Conservation (phyloP, 1,140 invertebrate species). For the Metaphire vulgaris region DNA sequence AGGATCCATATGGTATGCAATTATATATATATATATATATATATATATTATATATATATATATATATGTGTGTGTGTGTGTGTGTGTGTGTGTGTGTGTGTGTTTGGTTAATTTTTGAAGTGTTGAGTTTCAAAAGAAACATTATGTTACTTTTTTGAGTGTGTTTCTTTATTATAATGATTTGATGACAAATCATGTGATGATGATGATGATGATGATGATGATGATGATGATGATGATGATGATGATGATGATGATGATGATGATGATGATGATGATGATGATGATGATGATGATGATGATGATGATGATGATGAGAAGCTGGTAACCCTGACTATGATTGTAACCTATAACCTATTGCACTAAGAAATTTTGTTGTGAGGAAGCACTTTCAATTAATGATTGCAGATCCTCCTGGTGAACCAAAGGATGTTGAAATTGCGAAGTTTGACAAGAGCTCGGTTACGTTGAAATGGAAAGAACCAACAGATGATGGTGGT, state of each 20-base stretch:
- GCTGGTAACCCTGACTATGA: neutral
- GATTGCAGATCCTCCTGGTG: constrained; percentile 78
- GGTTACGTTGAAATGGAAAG: constrained; percentile 83
- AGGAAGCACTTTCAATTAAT: too few relatives aligned
- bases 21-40: neutral
- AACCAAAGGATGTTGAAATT: constrained; percentile 85
- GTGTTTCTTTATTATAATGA: neutral
- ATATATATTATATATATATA: neutral
- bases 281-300: neutral
- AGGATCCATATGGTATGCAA: constrained; percentile 86
- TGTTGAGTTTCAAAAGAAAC: neutral
- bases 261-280: neutral
- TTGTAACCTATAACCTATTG: too few relatives aligned
- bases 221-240: neutral
- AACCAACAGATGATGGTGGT: constrained; percentile 82
- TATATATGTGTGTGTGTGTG: neutral
- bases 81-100: neutral
- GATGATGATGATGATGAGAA: neutral
- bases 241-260: neutral
- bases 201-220: neutral
- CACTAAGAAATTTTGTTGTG: too few relatives aligned
- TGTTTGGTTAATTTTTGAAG: neutral
- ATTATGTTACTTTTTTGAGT: neutral
- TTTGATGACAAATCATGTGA: neutral
- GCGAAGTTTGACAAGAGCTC: constrained; percentile 83